Base-by-base conservation (phyloP, 2,797 vertebrate species). In the Melanogrammus aeglefinus region DNA sequence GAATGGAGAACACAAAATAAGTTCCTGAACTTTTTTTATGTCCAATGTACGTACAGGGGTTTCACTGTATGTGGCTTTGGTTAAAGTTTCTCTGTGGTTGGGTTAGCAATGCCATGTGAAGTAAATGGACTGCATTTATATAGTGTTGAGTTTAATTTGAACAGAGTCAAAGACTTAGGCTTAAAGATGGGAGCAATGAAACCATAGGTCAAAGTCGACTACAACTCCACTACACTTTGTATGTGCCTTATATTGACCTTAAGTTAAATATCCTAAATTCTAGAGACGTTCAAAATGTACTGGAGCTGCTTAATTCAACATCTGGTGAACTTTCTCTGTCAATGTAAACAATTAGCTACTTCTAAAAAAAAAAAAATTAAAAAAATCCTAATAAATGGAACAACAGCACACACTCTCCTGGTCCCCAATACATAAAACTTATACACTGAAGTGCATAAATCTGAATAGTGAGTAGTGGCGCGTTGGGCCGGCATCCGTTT, bases 71-170 rank as follows among this genome's bases (percentile, higher is more conserved):
- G 63, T 12, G 63, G 63, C 63, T 69, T 69, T 69, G 63, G 44
- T 69, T 69, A 69, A 69, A 69, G 63, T 63, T 8, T n/a, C 57
- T n/a, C 57, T 24, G 57, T 63, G 57, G 57, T 63, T 63, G 57
- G 6, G 57, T 63, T 63, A 10, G 63, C 63, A 69, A 27, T 69
- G 57, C 2, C n/a, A 24, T 69, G 63, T 24, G 63, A 27, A 69
- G 63, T 27, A 13, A 69, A 69, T 27, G 24, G 63, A 69, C 63
- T 69, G 63, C 63, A 69, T 69, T 27, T 27, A 69, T 27, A 27
- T 27, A 27, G 63, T 27, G 27, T 69, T 69, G 57, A 2, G 24
- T 69, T 69, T 69, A 7, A 69, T 69, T 27, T 27, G 63, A 69
- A 69, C n/a, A 27, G 29, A 69, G n/a, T 69, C n/a, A 36, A 36